Conservation (phyloP, 92 coral and sea anemone species). For the Bergia sp. region DNA sequence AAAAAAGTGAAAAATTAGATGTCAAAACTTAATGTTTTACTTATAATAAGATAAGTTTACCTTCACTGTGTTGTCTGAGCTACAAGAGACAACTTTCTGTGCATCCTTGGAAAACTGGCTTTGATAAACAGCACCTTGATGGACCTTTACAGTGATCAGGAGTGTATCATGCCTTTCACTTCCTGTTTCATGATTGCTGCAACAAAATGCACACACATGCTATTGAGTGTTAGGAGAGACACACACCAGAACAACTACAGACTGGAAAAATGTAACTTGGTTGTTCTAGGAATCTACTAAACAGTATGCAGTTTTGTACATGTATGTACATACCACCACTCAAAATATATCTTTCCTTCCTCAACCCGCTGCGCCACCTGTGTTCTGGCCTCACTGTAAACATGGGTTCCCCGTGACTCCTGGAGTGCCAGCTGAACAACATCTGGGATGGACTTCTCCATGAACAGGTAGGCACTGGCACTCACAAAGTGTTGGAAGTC, state of each 20-base stretch:
- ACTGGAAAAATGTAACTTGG: no score
- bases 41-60: conserved; percentile 27
- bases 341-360: conserved; percentile 73
- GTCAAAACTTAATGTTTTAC: neutral
- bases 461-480: conserved; percentile 85
- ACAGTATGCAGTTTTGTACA: conserved; percentile 5
- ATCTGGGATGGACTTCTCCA: conserved; percentile 80
- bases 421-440: conserved; percentile 85
- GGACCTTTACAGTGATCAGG: conserved; percentile 89
- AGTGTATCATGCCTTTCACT: conserved; percentile 68
- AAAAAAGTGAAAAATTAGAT: neutral
- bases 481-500: conserved; percentile 92
- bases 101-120: conserved; percentile 89
- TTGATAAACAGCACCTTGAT: conserved; percentile 76
- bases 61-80: conserved; percentile 92
- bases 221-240: no score
- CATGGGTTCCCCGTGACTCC: conserved; percentile 74
- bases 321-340: conserved; percentile 86
- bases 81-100: conserved; percentile 85
- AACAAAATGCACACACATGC: neutral
- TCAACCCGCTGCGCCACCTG: conserved; percentile 62
- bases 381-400: conserved; percentile 76
- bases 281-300: neutral
- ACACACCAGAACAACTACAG: neutral
- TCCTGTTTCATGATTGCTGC: conserved; percentile 27